Base-by-base conservation (phyloP, 2,888 invertebrate genomes). In the Thymelicus sylvestris region DNA sequence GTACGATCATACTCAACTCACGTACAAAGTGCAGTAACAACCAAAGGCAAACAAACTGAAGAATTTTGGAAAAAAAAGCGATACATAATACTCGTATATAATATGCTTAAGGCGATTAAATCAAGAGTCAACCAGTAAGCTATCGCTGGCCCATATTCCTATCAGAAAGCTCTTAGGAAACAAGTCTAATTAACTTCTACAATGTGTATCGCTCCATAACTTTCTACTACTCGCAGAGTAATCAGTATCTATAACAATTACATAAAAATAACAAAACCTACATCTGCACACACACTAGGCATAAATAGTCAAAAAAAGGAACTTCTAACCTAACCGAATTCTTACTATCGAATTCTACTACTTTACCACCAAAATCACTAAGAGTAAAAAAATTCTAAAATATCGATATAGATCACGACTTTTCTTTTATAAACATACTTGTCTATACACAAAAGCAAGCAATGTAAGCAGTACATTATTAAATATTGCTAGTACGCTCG, bases 271-370 rank as follows among this genome's bases (percentile, higher is more conserved):
- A 80, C 78, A 81, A 83, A 80, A 84, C 77, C 74, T 31, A 70
- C 74, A 78, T 81, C 59, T 50, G 69, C 69, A 70, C 84, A 55
- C n/a, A 55, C 24, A 55, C 55, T 24, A 55, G 55, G 55, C 55
- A 87, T 83, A 81, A 80, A 80, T 76, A 81, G 77, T 77, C 84
- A 84, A 86, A 80, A 76, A 82, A 82, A 84, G 83, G 82, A 79
- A 79, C 39, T 64, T 65, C 19, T 65, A 65, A 70, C 38, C 48
- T 64, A 69, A 69, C 59, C 77, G 77, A 72, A 82, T 83, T 82
- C 81, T 77, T 86, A 84, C 85, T 80, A 83, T 83, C 80, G 74
- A 78, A 78, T 76, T 65, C 73, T 71, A 73, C 74, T 74, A 72
- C 50, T 44, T n/a, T 52, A 41, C 67, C 24, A 8, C 61, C 8